Evolutionary conservation across 1,140 invertebrate species (phyloP).

Genomic region (Temnothorax longispinosus): DNA sequence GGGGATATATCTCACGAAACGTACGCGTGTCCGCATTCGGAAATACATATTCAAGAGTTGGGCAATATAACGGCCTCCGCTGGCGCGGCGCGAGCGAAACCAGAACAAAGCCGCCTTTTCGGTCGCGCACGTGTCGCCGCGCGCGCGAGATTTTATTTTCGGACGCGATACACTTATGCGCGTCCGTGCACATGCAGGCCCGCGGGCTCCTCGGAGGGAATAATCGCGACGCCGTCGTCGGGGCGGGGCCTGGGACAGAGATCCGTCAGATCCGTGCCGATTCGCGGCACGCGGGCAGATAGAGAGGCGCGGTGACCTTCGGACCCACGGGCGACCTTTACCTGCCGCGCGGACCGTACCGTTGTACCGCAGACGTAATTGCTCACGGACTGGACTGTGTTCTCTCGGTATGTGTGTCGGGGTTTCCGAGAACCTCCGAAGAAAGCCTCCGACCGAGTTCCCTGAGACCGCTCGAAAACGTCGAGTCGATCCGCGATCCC

Average conservation of each 20-base stretch:
- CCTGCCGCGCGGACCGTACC: constrained; percentile 65
- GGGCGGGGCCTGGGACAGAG: constrained; percentile 47
- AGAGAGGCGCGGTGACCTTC: constrained; percentile 75
- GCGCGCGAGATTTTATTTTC: constrained; percentile 41
- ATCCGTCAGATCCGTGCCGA: constrained; percentile 64
- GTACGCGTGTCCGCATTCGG: not conserved
- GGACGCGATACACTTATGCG: not conserved
- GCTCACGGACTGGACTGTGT: constrained; percentile 66
- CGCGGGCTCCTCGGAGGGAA: not conserved
- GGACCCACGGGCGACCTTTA: constrained; percentile 77
- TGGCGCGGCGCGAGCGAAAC: not conserved
- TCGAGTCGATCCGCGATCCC: not conserved
- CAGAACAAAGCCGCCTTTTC: constrained; percentile 16
- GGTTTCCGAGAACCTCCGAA: constrained; percentile 68
- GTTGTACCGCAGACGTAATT: constrained; percentile 69
- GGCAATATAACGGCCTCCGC: not conserved
- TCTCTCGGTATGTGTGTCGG: constrained; percentile 42
- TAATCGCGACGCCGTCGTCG: not conserved
- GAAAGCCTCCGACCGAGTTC: constrained; percentile 25
- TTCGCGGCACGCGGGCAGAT: constrained; percentile 43
- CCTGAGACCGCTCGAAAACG: constrained; percentile 47
- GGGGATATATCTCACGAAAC: no score
- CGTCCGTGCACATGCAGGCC: not conserved
- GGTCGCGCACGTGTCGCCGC: constrained; percentile 26
- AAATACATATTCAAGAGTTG: constrained; percentile 26